Evolutionary conservation across 2,888 invertebrate species (phyloP).

Genomic region (Athalia cordata): DNA sequence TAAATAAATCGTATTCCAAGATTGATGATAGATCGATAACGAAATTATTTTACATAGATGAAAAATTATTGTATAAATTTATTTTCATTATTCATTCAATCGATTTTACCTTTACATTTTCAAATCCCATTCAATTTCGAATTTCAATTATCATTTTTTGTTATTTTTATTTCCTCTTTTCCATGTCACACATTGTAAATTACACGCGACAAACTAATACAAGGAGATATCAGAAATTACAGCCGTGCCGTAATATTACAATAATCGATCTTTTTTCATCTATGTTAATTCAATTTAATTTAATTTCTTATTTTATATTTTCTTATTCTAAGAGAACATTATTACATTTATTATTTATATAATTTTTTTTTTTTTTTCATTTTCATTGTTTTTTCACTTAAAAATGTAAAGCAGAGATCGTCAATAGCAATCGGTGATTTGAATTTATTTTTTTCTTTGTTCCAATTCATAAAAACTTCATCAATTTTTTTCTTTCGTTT

Average conservation of each 20-base stretch:
- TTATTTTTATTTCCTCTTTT: neutral
- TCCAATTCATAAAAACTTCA: constrained; percentile 1
- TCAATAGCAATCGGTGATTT: constrained; percentile 13
- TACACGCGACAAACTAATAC: too few relatives aligned
- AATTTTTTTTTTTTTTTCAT: constrained; percentile 6
- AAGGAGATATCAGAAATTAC: too few relatives aligned
- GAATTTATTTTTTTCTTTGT: neutral
- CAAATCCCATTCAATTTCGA: neutral
- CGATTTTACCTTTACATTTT: too few relatives aligned
- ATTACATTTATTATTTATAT: constrained; percentile 11
- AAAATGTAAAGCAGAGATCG: constrained; percentile 21
- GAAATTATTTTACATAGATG: too few relatives aligned
- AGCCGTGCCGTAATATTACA: too few relatives aligned
- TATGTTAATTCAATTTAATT: too few relatives aligned
- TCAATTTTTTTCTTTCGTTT: neutral
- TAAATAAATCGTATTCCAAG: neutral
- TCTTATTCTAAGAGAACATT: neutral
- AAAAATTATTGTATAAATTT: too few relatives aligned
- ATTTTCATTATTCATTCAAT: too few relatives aligned
- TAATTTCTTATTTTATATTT: neutral
- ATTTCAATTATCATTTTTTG: neutral
- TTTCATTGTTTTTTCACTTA: constrained; percentile 7
- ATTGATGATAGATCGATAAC: neutral
- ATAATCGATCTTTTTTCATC: too few relatives aligned
- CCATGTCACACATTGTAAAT: neutral